Evolutionary conservation across 2,888 invertebrate genomes (phyloP).

Genomic region (Synanthedon myopaeformis): DNA sequence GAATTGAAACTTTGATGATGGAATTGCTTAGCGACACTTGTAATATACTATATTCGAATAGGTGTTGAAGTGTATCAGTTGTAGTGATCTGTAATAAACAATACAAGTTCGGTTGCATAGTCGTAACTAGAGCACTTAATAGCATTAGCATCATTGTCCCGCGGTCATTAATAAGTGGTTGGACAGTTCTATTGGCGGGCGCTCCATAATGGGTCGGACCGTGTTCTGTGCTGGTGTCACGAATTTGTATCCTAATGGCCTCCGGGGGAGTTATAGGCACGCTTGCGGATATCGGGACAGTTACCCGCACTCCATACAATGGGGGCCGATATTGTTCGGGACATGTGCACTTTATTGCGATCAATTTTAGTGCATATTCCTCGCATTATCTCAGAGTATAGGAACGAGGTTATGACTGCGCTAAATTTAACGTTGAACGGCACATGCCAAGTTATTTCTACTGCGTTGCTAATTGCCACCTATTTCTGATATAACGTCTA

Average conservation of each 20-base stretch:
- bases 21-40: too few relatives aligned
- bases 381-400: neutral
- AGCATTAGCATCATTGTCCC: slow-evolving; percentile 61
- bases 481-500: too few relatives aligned
- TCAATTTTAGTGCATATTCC: neutral
- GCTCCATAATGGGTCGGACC: slow-evolving; percentile 44
- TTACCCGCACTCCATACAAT: slow-evolving; percentile 15
- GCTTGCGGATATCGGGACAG: slow-evolving; percentile 16
- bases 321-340: slow-evolving; percentile 6
- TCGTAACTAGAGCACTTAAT: slow-evolving; percentile 30
- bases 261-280: slow-evolving; percentile 13
- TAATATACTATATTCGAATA: too few relatives aligned
- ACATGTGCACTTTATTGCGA: slow-evolving; percentile 1
- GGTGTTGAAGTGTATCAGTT: too few relatives aligned
- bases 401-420: neutral
- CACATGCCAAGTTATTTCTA: too few relatives aligned
- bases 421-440: too few relatives aligned
- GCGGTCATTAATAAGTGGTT: slow-evolving; percentile 55
- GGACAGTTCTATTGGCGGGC: slow-evolving; percentile 58
- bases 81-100: too few relatives aligned
- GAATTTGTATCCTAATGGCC: slow-evolving; percentile 42
- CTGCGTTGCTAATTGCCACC: too few relatives aligned
- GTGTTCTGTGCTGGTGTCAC: slow-evolving; percentile 45
- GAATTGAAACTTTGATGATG: too few relatives aligned
- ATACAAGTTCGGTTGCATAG: neutral